Evolutionary conservation across 53 echinoderm and acorn worm genomes (phyloP), one percentile per base, ranked within the genome.

Genomic region (Henricia sp.): DNA sequence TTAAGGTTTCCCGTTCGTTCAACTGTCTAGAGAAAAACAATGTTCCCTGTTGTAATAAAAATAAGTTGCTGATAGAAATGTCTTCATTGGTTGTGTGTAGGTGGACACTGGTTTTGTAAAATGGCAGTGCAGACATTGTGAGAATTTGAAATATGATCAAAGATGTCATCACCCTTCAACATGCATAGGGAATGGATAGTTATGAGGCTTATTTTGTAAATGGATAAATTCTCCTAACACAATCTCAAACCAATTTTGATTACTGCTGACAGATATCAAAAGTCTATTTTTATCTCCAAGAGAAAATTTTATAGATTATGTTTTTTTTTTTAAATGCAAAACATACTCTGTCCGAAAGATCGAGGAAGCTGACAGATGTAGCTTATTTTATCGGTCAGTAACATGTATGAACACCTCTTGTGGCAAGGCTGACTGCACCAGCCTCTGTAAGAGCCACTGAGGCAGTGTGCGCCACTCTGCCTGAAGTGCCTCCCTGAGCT

Each of bases 121-220:
- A 0, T 16, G 34, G 35, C 33, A 6, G 72, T 16, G 10, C 33
- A 73, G 23, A 12, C 3, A 36, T 37, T 14, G 12, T 32, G 39
- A 73, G 54, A 73, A 37, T 73, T 52, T 52, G 37, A 36, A 52
- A 73, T 54, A 38, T 37, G 73, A 52, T 73, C 1, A 38, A 73
- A n/a, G 37, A 40, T 58, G 75, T 58, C 58, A 75, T 58, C 43
- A 40, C 56, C 1, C 4, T 14, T 1, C 4, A 46, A 16, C 40
- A 41, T 11, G 40, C 41, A 57, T 17, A n/a, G 37, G 57, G 59
- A 57, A 76, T 56, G 56, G 76, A 59, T 37, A 1, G 3, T 59
- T 57, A 41, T 56, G 57, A 14, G 13, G 40, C 8, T 52, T 36
- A 34, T 52, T 4, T 54, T 43, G 51, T 53, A 25, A 8, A 5